These are phyloP conservation scores for Geopemphigus sp. DNA, from an alignment of 1,140 invertebrate genomes.

Conservation along the genomic window DNA sequence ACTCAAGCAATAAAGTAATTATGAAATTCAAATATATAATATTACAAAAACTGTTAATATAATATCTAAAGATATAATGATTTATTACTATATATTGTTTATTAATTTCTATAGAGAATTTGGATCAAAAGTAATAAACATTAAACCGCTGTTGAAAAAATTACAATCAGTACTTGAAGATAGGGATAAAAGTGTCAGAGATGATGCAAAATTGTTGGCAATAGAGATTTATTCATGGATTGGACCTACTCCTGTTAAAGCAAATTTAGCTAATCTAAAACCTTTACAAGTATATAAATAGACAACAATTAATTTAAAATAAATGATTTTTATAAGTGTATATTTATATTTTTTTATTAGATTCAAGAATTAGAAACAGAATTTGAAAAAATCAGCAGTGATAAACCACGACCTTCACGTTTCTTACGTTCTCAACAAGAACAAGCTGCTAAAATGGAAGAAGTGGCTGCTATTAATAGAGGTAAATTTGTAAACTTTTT, in stretches of 20 bases:
- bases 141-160: slow-evolving; percentile 88
- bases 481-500: slow-evolving; percentile 50
- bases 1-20: slow-evolving; percentile 69
- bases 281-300: slow-evolving; percentile 67
- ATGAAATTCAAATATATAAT: not conserved
- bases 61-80: not conserved
- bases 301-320: not conserved
- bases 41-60: not conserved
- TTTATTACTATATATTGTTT: not conserved
- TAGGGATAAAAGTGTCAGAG: slow-evolving; percentile 86
- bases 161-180: slow-evolving; percentile 81
- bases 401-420: slow-evolving; percentile 71
- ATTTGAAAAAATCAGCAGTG: slow-evolving; percentile 74
- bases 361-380: slow-evolving; percentile 84
- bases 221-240: slow-evolving; percentile 94
- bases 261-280: slow-evolving; percentile 81
- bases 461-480: slow-evolving; percentile 60
- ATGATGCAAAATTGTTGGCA: slow-evolving; percentile 84
- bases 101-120: slow-evolving; percentile 66
- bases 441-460: slow-evolving; percentile 65
- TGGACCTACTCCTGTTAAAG: slow-evolving; percentile 74
- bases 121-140: slow-evolving; percentile 84
- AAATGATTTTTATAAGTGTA: slow-evolving; percentile 8
- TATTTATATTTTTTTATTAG: slow-evolving; percentile 55
- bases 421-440: slow-evolving; percentile 88